Evolutionary conservation across 2,113 vertebrate species (phyloP), one percentile per base, ranked within the genome.

Genomic region (Dinomys branickii): DNA sequence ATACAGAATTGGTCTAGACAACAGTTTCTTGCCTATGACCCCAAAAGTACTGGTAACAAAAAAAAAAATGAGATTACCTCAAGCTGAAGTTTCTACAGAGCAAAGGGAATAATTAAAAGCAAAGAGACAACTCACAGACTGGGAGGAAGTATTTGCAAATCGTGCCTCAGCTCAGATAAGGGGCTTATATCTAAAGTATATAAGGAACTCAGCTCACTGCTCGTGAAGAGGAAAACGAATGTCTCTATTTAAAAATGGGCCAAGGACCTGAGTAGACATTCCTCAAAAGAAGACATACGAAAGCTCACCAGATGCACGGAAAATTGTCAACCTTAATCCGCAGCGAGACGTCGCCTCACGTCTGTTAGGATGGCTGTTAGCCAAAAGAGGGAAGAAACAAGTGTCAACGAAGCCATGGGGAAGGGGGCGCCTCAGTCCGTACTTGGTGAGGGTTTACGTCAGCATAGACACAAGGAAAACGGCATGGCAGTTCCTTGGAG

Each of bases 401-500:
- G 52, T 44, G 38, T 67, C 10, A 5, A 0, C 1, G n/a, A 84
- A 24, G 35, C 24, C 0, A 0, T 28, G 58, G n/a, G 7, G 14
- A 28, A 52, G 44, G 16, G 1, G 28, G 22, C 16, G 13, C 7
- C 30, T 33, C 47, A 14, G 6, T 17, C 7, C 38, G 1, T 19
- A 1, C n/a, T 13, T 26, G 38, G 80, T 84, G 56, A 44, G 33
- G 8, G n/a, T 63, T 14, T 78, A 52, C 28, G 7, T 80, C 38
- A 52, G 17, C 16, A 17, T 1, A 33, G 17, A 19, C 50, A 38
- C 41, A 10, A 16, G 65, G n/a, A 33, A 38, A 14, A n/a, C 63
- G 44, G 20, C 28, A 3, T 16, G 11, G 35, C 28, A 52, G n/a
- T 28, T 30, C 41, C 41, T 75, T 24, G 73, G 61, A 85, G n/a